A percentile compares a stretch with the other conserved stretches of the same genome.
Evolutionary conservation across 2,113 vertebrate species (phyloP).

Genomic region (Varanus komodoensis): DNA sequence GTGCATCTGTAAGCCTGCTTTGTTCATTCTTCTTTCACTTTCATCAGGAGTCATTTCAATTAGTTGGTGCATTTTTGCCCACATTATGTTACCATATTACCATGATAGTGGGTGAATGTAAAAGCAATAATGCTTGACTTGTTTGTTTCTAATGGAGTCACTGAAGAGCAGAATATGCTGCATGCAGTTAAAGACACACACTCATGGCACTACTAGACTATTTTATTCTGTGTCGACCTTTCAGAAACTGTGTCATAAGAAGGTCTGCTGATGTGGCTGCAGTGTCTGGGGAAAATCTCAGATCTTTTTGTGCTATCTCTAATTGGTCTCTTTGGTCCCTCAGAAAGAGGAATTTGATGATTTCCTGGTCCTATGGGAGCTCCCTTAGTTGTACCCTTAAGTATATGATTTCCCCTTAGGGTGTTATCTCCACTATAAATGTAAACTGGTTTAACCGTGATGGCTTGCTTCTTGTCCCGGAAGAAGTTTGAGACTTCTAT

Average conservation of each 20-base stretch:
- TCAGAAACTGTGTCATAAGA: background rate
- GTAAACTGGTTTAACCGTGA: background rate
- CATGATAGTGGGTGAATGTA: no score
- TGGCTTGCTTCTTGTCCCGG: background rate
- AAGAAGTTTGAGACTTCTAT: background rate
- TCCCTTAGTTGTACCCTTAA: no score
- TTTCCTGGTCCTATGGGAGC: no score
- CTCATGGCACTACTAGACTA: background rate
- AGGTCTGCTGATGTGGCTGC: background rate
- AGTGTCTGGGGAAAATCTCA: background rate
- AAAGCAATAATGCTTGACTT: no score
- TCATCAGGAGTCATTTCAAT: no score
- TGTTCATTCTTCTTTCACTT: no score
- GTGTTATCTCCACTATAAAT: background rate
- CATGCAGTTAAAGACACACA: background rate
- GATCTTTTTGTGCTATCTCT: no score
- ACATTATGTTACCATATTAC: no score
- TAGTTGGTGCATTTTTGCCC: no score
- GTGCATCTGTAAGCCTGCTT: no score
- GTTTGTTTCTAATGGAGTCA: no score
- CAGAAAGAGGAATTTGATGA: background rate
- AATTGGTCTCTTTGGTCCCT: background rate
- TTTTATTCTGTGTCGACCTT: background rate
- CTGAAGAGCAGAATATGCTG: background rate
- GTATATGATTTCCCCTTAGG: background rate